Evolutionary conservation across 2,888 invertebrate species (phyloP).

Genomic region (Amphipoea oculea): DNA sequence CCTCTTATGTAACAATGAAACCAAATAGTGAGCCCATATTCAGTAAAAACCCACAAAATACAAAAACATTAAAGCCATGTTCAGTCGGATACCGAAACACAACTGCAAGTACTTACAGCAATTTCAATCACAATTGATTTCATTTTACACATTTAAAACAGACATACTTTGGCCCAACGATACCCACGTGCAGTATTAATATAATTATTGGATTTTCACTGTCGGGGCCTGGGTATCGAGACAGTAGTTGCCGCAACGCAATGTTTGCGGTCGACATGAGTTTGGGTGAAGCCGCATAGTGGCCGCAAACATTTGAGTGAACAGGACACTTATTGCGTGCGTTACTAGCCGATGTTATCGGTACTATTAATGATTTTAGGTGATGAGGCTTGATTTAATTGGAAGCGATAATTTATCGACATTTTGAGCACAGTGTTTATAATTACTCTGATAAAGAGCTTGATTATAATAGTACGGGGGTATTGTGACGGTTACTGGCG

Average conservation of each 20-base stretch:
- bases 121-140: slow-evolving; percentile 53
- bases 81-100: slow-evolving; percentile 13
- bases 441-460: neutral
- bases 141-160: slow-evolving; percentile 45
- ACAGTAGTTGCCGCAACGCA: slow-evolving; percentile 73
- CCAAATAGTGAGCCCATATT: neutral
- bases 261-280: slow-evolving; percentile 79
- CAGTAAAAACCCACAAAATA: slow-evolving; percentile 7
- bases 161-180: slow-evolving; percentile 49
- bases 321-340: slow-evolving; percentile 72
- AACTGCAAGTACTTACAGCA: neutral
- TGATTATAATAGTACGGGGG: neutral
- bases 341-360: slow-evolving; percentile 52
- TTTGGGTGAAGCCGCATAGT: slow-evolving; percentile 72
- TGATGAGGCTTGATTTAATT: slow-evolving; percentile 41
- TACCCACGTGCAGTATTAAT: slow-evolving; percentile 69
- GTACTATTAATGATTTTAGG: slow-evolving; percentile 38
- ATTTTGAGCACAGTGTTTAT: neutral
- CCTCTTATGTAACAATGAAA: neutral
- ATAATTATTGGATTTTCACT: slow-evolving; percentile 79
- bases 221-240: slow-evolving; percentile 69
- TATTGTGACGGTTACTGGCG: neutral
- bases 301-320: slow-evolving; percentile 75
- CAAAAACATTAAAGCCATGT: slow-evolving; percentile 2
- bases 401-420: slow-evolving; percentile 13